phyloP scores from a whole-genome alignment of 2,797 vertebrate species.

The Forpus xanthops region DNA sequence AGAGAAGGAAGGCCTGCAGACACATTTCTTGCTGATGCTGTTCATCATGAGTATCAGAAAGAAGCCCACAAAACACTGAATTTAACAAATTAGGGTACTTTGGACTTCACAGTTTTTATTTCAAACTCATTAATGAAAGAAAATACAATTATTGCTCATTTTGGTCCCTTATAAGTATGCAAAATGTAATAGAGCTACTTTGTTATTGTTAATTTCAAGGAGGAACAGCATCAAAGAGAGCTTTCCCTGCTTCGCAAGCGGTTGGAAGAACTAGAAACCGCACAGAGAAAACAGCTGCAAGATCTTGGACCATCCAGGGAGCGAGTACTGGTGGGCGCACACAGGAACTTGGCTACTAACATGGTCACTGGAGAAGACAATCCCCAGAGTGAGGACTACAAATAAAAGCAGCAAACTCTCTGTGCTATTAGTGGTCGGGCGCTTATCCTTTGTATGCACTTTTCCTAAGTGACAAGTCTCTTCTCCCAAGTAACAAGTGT shows the following conservation, averaged over 20 bases:
- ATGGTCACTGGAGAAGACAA: neutral
- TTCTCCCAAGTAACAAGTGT: too few species aligned
- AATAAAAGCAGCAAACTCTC: slow-evolving; percentile 1
- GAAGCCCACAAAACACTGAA: neutral
- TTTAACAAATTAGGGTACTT: neutral
- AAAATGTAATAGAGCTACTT: neutral
- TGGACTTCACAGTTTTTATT: neutral
- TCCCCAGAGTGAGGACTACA: neutral
- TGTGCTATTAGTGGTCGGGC: neutral
- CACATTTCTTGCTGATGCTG: neutral
- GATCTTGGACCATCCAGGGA: slow-evolving; percentile 81
- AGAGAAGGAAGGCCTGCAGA: neutral
- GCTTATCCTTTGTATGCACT: neutral
- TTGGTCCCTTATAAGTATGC: neutral
- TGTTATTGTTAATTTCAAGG: slow-evolving; percentile 59
- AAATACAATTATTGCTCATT: neutral
- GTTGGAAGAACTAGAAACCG: slow-evolving; percentile 85
- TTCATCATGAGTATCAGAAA: neutral
- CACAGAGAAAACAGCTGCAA: slow-evolving; percentile 86
- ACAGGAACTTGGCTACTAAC: neutral
- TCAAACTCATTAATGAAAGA: neutral
- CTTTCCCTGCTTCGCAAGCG: slow-evolving; percentile 80
- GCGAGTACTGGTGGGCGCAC: neutral
- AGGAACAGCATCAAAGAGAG: slow-evolving; percentile 86
- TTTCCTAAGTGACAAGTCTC: neutral